Conservation (phyloP, 1,140 invertebrate genomes). For the Leptonema lineaticorne region DNA sequence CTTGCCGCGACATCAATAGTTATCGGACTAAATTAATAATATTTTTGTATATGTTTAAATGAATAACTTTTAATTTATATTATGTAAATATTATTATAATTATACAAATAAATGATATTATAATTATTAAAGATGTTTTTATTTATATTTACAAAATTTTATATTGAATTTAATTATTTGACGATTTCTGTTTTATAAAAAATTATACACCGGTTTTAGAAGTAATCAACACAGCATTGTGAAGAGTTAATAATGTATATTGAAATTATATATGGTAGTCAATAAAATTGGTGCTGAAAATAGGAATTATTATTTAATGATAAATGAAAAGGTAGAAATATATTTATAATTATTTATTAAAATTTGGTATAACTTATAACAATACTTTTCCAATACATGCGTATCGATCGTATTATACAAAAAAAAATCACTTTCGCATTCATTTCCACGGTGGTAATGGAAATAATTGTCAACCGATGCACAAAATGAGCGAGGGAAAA, state of each 20-base stretch:
- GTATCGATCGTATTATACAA: not conserved
- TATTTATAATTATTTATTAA: slow-evolving; percentile 1
- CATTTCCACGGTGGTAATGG: too few species aligned
- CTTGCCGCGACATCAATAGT: slow-evolving; percentile 15
- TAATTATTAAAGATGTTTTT: slow-evolving; percentile 3
- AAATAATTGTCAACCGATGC: too few species aligned
- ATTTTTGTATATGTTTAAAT: slow-evolving; percentile 43
- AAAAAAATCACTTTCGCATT: too few species aligned
- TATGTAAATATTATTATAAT: slow-evolving; percentile 43
- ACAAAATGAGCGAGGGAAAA: too few species aligned
- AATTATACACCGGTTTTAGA: too few species aligned
- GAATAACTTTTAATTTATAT: slow-evolving; percentile 39
- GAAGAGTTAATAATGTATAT: too few species aligned
- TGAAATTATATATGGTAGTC: too few species aligned
- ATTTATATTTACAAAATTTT: not conserved
- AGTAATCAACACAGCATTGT: not conserved
- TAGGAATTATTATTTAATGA: too few species aligned
- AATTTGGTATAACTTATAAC: slow-evolving; percentile 7
- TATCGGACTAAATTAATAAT: slow-evolving; percentile 39
- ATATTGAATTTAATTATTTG: not conserved
- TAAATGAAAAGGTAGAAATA: not conserved
- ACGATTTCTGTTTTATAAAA: not conserved
- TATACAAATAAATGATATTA: slow-evolving; percentile 35
- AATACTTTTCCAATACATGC: not conserved
- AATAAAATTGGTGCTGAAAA: too few species aligned